phyloP scores from a whole-genome alignment of 2,888 invertebrate genomes.

The Ornithoptera alexandrae region DNA sequence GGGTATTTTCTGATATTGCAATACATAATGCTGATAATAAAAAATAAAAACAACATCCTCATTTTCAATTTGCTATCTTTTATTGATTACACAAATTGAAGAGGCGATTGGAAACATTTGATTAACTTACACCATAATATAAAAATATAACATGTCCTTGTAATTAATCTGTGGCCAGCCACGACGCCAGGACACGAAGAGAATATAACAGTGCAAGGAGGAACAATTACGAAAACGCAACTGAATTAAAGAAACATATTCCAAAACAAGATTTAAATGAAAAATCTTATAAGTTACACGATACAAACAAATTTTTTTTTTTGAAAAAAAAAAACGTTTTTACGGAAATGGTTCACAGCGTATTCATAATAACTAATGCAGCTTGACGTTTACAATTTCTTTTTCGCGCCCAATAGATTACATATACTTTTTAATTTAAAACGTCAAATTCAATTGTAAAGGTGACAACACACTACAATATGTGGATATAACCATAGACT shows the following conservation, averaged over 20 bases:
- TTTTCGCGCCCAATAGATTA: neutral
- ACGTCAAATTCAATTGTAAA: neutral
- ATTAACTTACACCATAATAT: slow-evolving; percentile 55
- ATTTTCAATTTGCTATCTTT: slow-evolving; percentile 72
- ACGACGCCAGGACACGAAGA: slow-evolving; percentile 52
- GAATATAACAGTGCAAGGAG: slow-evolving; percentile 41
- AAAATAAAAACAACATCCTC: slow-evolving; percentile 47
- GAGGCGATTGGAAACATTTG: slow-evolving; percentile 65
- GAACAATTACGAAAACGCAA: slow-evolving; percentile 25
- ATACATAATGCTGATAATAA: slow-evolving; percentile 5
- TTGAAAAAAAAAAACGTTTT: neutral
- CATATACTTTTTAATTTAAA: neutral
- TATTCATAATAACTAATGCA: too few species aligned
- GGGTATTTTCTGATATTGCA: neutral
- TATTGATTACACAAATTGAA: slow-evolving; percentile 78
- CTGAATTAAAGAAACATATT: too few species aligned
- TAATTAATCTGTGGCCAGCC: slow-evolving; percentile 73
- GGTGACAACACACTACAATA: neutral
- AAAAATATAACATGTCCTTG: slow-evolving; percentile 66
- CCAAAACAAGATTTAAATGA: neutral
- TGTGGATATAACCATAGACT: neutral
- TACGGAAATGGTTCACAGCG: neutral
- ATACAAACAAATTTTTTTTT: neutral
- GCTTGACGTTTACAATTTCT: too few species aligned
- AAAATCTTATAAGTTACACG: neutral